These are phyloP conservation scores for Morelia viridis DNA, from an alignment of 2,797 vertebrate species.

Conservation along the genomic window DNA sequence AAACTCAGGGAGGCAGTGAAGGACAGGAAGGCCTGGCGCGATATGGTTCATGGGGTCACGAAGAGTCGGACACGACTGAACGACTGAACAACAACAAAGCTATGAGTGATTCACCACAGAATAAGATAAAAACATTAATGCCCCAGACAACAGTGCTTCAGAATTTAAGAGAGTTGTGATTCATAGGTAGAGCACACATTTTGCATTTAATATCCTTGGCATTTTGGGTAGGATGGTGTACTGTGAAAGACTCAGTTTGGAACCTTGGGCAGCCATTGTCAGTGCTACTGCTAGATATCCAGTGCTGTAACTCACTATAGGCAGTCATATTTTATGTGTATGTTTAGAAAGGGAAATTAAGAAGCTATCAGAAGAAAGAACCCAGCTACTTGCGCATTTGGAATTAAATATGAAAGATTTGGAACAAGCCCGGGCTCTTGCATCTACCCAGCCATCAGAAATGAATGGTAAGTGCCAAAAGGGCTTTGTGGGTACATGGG, in stretches of 20 bases:
- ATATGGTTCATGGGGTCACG: too few relatives aligned
- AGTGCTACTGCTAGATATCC: not conserved
- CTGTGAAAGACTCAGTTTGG: not conserved
- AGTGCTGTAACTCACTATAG: not conserved
- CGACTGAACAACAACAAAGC: too few relatives aligned
- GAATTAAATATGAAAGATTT: conserved; percentile 35
- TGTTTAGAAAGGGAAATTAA: not conserved
- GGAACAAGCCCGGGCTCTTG: conserved; percentile 23
- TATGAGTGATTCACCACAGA: not conserved
- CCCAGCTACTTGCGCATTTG: conserved; percentile 8
- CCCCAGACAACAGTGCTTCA: not conserved
- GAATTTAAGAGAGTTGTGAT: not conserved
- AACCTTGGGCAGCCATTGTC: not conserved
- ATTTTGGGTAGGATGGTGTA: too few relatives aligned
- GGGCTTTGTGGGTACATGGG: not conserved
- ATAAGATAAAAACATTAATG: not conserved
- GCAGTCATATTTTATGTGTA: not conserved
- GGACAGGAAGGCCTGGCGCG: too few relatives aligned
- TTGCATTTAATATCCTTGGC: not conserved
- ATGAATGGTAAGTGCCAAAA: not conserved
- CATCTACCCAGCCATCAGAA: conserved; percentile 28
- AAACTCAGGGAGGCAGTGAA: too few relatives aligned
- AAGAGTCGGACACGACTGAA: too few relatives aligned
- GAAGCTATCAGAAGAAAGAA: conserved; percentile 15
- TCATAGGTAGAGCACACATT: not conserved